A percentile compares a stretch with the other conserved stretches of the same genome.
Conservation (phyloP, 2,888 invertebrate genomes). For the Chaitophorus viminalis region DNA sequence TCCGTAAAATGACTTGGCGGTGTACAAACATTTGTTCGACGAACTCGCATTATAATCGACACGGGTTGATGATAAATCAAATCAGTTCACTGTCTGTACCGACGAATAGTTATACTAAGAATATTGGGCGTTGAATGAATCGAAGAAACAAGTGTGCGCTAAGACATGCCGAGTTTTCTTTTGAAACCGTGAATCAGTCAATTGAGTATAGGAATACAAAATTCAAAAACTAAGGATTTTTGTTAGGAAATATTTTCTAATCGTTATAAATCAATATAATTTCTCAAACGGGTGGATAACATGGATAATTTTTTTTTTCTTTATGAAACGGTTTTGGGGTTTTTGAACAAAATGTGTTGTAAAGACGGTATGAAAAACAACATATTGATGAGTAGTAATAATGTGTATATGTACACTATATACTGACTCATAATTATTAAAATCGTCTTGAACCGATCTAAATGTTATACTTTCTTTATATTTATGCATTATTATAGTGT, state of each 20-base stretch:
- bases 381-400: neutral
- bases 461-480: too few relatives aligned
- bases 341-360: neutral
- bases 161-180: neutral
- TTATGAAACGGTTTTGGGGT: neutral
- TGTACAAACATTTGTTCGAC: constrained; percentile 23
- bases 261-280: neutral
- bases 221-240: neutral
- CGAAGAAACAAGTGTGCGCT: neutral
- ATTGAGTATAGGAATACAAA: neutral
- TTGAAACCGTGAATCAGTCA: neutral
- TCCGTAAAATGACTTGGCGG: constrained; percentile 33
- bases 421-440: too few relatives aligned
- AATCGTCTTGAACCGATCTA: too few relatives aligned
- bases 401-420: too few relatives aligned
- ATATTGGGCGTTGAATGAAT: neutral
- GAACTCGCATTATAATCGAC: constrained; percentile 6
- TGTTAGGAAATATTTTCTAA: neutral
- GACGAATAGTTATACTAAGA: neutral
- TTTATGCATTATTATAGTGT: too few relatives aligned
- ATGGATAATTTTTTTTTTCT: neutral
- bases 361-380: neutral
- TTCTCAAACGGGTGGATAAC: neutral
- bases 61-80: constrained; percentile 28
- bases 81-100: neutral